A percentile compares a stretch with the other conserved stretches of the same genome.
These are phyloP conservation scores for Drosophila sp. DNA, from an alignment of 1,140 invertebrate species.

Conservation along the genomic window DNA sequence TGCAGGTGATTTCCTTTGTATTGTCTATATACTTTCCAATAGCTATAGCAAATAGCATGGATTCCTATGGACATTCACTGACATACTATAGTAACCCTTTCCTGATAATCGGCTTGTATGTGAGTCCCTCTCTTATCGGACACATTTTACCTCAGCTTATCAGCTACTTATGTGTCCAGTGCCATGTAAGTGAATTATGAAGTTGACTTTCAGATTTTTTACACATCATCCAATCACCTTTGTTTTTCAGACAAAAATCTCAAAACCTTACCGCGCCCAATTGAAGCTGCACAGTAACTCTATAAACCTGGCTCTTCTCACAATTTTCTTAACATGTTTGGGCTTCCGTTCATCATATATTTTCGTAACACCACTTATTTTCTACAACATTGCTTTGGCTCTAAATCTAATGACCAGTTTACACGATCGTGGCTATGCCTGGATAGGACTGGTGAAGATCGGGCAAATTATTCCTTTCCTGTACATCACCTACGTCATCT, in stretches of 20 bases:
- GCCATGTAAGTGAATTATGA: background rate
- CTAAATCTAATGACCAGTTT: slow-evolving; percentile 63
- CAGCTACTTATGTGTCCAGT: slow-evolving; percentile 68
- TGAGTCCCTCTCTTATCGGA: slow-evolving; percentile 54
- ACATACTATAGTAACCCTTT: slow-evolving; percentile 89
- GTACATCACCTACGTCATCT: slow-evolving; percentile 87
- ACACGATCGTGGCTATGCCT: slow-evolving; percentile 85
- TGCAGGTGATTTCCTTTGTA: slow-evolving; percentile 59
- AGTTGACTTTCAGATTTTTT: background rate
- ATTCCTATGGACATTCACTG: slow-evolving; percentile 85
- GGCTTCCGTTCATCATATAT: slow-evolving; percentile 65
- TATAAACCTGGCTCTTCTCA: slow-evolving; percentile 52
- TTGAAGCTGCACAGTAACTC: slow-evolving; percentile 64
- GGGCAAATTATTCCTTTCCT: slow-evolving; percentile 82
- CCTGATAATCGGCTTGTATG: slow-evolving; percentile 86
- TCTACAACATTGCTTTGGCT: slow-evolving; percentile 55
- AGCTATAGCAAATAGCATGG: slow-evolving; percentile 84
- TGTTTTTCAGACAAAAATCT: slow-evolving; percentile 47
- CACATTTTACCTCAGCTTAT: slow-evolving; percentile 59
- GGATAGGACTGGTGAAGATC: slow-evolving; percentile 86
- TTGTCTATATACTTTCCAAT: slow-evolving; percentile 85
- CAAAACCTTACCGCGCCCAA: slow-evolving; percentile 40
- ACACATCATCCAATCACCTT: background rate
- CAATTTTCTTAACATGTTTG: slow-evolving; percentile 32
- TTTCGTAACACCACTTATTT: slow-evolving; percentile 58